Evolutionary conservation across 2,113 vertebrate genomes (phyloP).

Genomic region (Hirundichthys speculiger): DNA sequence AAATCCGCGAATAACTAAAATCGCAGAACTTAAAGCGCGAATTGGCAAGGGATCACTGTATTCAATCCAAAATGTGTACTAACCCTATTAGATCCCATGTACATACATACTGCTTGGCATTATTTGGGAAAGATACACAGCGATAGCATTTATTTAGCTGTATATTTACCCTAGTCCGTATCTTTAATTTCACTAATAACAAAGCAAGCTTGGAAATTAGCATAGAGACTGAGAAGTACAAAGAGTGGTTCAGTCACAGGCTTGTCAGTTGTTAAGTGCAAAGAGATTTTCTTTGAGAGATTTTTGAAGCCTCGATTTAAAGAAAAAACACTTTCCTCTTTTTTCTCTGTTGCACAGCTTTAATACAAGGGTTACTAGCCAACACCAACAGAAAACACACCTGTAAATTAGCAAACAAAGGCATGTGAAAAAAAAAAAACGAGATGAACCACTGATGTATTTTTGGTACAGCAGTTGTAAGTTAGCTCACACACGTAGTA

Average conservation of each 20-base stretch:
- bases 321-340: not conserved
- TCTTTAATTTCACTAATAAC: not conserved
- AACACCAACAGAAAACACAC: constrained; percentile 35
- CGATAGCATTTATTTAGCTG: not conserved
- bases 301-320: not conserved
- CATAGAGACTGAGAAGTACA: not conserved
- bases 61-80: too few species aligned
- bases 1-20: too few species aligned
- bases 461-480: constrained; percentile 35
- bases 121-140: not conserved
- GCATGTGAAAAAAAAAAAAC: constrained; percentile 31
- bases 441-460: too few species aligned
- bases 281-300: not conserved
- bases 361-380: constrained; percentile 20
- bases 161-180: not conserved
- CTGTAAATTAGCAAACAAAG: constrained; percentile 48
- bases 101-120: not conserved
- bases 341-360: not conserved
- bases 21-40: too few species aligned
- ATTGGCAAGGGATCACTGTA: too few species aligned
- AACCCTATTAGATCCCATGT: too few species aligned
- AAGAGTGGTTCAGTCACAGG: not conserved
- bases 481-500: constrained; percentile 36
- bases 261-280: not conserved
- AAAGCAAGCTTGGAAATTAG: not conserved